Conservation (phyloP, 2,113 vertebrate species). For the Eudyptes chrysolophus region DNA sequence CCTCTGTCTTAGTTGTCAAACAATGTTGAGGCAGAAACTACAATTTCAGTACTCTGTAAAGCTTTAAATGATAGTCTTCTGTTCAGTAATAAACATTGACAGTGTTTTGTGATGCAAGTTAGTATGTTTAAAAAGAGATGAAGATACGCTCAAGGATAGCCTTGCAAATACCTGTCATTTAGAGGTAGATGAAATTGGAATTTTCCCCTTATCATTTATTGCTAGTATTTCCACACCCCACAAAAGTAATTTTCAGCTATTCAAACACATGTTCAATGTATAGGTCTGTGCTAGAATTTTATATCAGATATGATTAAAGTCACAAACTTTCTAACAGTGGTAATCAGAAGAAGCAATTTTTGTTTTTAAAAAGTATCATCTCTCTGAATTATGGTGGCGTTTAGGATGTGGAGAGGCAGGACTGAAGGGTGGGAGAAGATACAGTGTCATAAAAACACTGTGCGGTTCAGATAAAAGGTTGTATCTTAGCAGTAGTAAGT, state of each 20-base stretch:
- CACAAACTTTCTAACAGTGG: neutral
- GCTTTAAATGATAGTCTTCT: neutral
- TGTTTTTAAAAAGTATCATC: neutral
- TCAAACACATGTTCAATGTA: rapidly evolving
- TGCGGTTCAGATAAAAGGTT: rapidly evolving
- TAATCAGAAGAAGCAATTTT: neutral
- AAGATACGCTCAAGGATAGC: neutral
- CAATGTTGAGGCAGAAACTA: neutral
- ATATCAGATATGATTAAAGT: neutral
- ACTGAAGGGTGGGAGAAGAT: neutral
- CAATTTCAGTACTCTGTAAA: neutral
- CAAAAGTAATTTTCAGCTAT: neutral
- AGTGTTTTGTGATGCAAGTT: neutral
- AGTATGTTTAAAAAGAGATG: neutral
- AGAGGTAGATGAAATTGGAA: neutral
- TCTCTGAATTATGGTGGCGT: neutral
- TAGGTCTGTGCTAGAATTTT: neutral
- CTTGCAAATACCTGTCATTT: neutral
- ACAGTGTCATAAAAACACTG: neutral
- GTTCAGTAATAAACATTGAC: neutral
- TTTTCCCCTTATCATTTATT: neutral
- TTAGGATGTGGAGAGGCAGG: neutral
- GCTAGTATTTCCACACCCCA: neutral
- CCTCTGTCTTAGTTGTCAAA: neutral
- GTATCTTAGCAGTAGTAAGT: neutral